Evolutionary conservation across 1,140 invertebrate genomes (phyloP), one percentile per base, ranked within the genome.

Genomic region (Coenobita brevimanus): DNA sequence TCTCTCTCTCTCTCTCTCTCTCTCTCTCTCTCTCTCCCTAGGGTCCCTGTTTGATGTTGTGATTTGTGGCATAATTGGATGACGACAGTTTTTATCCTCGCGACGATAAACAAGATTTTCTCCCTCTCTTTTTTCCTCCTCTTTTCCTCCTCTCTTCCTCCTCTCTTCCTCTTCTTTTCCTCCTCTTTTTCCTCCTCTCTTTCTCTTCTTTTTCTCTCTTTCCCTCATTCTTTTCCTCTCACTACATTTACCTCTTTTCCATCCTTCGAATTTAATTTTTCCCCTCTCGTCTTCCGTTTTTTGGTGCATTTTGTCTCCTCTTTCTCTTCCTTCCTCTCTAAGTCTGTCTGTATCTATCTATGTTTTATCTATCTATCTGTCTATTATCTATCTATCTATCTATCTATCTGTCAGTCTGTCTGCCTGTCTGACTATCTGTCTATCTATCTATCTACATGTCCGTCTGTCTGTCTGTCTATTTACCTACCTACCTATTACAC

Each of bases 21-120:
- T n/a, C n/a, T n/a, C n/a, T n/a, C n/a, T n/a, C n/a, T n/a, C n/a
- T n/a, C n/a, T n/a, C n/a, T 54, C 76, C 75, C 38, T 54, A 30
- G 46, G 75, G 64, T 41, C 57, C n/a, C 76, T 87, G 84, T 87
- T 87, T 87, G 84, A 87, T 80, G 84, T 87, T 87, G 46, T 87
- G 84, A 87, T 87, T 87, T 80, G 64, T 79, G 75, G 67, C 46
- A 46, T 87, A 87, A 87, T 87, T 87, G 84, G 84, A 87, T 87
- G 76, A 80, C 60, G 76, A 4, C 24, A 64, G 46, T 86, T 87
- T 87, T 87, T 86, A 43, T 67, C 54, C 60, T 36, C 50, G 50
- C n/a, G 30, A 75, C 67, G 54, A 60, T 57, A 73, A 60, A 84
- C 82, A 83, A 73, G 75, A 50, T 38, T 57, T 73, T 30, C 79